phyloP scores from a whole-genome alignment of 1,140 invertebrate species.

The Cyclina sinensis region DNA sequence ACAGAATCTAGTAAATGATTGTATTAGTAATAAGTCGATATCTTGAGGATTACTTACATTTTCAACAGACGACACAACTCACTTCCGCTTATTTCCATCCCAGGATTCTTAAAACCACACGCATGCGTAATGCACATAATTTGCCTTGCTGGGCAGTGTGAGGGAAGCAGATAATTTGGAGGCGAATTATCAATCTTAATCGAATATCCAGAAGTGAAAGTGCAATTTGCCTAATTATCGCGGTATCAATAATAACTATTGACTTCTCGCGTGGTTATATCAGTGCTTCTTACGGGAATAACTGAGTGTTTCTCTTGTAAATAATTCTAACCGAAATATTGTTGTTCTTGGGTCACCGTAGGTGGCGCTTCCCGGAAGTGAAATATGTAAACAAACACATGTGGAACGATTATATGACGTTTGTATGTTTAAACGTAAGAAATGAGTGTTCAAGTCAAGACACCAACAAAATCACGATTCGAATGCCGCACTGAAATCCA shows the following conservation, averaged over 20 bases:
- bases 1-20: not conserved
- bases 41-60: not conserved
- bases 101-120: slow-evolving; percentile 39
- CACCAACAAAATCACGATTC: slow-evolving; percentile 78
- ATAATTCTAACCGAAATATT: not conserved
- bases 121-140: slow-evolving; percentile 41
- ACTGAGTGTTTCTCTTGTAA: not conserved
- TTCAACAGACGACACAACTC: slow-evolving; percentile 63
- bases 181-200: not conserved
- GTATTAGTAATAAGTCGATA: not conserved
- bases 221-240: not conserved
- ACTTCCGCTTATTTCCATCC: slow-evolving; percentile 63
- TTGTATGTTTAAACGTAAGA: slow-evolving; percentile 6
- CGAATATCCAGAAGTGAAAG: not conserved
- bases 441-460: slow-evolving; percentile 83
- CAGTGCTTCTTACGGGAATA: not conserved
- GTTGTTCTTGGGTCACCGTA: slow-evolving; percentile 47
- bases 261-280: not conserved
- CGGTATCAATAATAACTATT: too few relatives aligned
- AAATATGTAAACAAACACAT: slow-evolving; percentile 60
- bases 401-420: not conserved
- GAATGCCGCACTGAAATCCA: slow-evolving; percentile 74
- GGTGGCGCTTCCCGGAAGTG: slow-evolving; percentile 61
- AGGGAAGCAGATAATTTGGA: not conserved
- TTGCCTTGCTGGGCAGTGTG: slow-evolving; percentile 20